A percentile compares a stretch with the other conserved stretches of the same genome.
phyloP scores from a whole-genome alignment of 2,113 vertebrate species.

The Nothocercus nigrocapillus region DNA sequence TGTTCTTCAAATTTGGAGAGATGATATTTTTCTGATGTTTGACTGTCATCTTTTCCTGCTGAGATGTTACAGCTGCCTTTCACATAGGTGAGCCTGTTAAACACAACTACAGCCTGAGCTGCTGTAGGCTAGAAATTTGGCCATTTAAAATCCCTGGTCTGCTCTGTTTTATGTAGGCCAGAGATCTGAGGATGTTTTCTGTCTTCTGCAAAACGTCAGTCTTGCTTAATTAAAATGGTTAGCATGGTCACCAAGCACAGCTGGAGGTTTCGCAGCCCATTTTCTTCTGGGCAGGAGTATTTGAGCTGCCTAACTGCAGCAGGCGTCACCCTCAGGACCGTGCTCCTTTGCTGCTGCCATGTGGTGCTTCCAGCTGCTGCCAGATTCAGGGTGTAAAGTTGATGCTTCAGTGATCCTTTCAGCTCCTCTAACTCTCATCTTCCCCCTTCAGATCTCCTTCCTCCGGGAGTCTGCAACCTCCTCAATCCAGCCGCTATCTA shows the following conservation, averaged over 20 bases:
- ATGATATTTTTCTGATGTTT: neutral
- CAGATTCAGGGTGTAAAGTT: neutral
- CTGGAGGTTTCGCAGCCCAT: neutral
- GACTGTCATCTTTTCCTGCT: neutral
- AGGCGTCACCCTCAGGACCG: neutral
- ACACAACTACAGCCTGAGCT: neutral
- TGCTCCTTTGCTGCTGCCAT: neutral
- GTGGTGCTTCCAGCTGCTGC: neutral
- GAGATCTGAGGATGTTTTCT: neutral
- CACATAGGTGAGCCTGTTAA: neutral
- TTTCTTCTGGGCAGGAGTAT: neutral
- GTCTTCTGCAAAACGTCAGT: neutral
- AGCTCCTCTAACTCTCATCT: neutral
- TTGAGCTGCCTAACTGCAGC: neutral
- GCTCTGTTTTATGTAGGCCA: neutral
- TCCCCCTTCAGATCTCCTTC: slow-evolving; percentile 79
- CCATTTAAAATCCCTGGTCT: neutral
- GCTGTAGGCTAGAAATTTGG: neutral
- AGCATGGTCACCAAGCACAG: neutral
- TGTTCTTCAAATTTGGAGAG: neutral
- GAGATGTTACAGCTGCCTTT: neutral
- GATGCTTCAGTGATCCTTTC: neutral
- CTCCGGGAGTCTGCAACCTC: slow-evolving; percentile 83
- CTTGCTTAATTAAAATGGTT: neutral
- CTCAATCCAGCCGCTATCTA: slow-evolving; percentile 83